A percentile compares a stretch with the other conserved stretches of the same genome.
phyloP scores from a whole-genome alignment of 2,113 vertebrate species.

The Pachyramphus minor region DNA sequence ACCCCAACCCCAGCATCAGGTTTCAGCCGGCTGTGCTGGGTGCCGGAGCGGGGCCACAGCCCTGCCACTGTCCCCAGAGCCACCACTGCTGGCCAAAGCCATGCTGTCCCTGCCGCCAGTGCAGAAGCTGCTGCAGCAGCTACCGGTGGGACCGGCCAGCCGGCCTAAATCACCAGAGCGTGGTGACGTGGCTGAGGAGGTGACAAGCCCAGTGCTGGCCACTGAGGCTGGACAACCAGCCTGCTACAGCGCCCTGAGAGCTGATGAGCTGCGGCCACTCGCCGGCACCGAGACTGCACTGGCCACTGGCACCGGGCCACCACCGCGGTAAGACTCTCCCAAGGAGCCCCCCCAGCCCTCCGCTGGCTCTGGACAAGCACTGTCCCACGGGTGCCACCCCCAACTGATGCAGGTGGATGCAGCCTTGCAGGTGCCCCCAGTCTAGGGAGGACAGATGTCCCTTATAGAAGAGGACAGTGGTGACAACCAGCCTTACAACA shows the following conservation, averaged over 20 bases:
- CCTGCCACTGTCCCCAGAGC: not conserved
- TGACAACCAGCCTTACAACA: not conserved
- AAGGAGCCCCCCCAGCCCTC: not conserved
- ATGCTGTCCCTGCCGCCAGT: conserved; percentile 74
- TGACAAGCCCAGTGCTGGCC: conserved; percentile 83
- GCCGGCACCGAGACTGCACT: conserved; percentile 48
- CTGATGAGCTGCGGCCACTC: conserved; percentile 84
- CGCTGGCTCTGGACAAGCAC: not conserved
- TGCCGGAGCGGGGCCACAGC: not conserved
- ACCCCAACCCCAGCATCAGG: not conserved
- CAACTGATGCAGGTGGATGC: not conserved
- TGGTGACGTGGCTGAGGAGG: conserved; percentile 69
- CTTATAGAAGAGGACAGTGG: not conserved
- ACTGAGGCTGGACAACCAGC: conserved; percentile 75
- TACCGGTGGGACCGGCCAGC: conserved; percentile 68
- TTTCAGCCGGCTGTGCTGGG: not conserved
- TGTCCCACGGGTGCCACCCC: not conserved
- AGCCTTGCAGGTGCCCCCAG: not conserved
- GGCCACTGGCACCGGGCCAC: conserved; percentile 63
- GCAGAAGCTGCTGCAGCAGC: conserved; percentile 87
- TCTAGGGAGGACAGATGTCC: not conserved
- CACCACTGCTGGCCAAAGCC: not conserved
- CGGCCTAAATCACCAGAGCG: conserved; percentile 66
- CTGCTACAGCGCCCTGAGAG: conserved; percentile 88
- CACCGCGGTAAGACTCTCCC: conserved; percentile 78